phyloP scores from a whole-genome alignment of 2,113 vertebrate genomes.

The Apeltes quadracus region DNA sequence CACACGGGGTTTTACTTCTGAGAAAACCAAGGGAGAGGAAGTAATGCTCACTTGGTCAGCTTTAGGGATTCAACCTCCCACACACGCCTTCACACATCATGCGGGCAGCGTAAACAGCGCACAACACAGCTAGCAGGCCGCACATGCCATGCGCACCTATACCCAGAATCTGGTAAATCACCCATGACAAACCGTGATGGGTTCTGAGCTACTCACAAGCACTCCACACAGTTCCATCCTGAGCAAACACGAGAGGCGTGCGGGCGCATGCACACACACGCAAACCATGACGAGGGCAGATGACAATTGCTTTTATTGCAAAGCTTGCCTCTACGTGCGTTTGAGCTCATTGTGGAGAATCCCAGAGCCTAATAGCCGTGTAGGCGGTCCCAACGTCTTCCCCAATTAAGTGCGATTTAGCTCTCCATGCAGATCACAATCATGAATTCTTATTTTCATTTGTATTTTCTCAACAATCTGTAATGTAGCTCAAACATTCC shows the following conservation, averaged over 20 bases:
- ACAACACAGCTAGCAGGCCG: slow-evolving; percentile 9
- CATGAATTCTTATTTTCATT: slow-evolving; percentile 4
- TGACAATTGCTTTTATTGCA: slow-evolving; percentile 35
- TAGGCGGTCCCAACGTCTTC: neutral
- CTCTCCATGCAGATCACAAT: neutral
- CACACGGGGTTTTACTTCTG: slow-evolving; percentile 33
- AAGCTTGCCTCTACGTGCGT: slow-evolving; percentile 24
- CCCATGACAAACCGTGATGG: slow-evolving; percentile 35
- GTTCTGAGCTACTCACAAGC: slow-evolving; percentile 43
- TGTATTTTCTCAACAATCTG: neutral
- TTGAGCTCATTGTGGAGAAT: neutral
- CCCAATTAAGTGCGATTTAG: neutral
- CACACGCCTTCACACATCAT: neutral
- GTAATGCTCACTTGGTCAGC: neutral
- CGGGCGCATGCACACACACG: neutral
- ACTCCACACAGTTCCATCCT: slow-evolving; percentile 23
- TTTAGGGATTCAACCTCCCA: slow-evolving; percentile 16
- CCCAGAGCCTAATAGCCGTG: neutral
- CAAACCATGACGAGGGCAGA: slow-evolving; percentile 23
- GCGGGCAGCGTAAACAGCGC: neutral
- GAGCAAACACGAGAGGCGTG: slow-evolving; percentile 12
- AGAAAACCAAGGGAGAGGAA: slow-evolving; percentile 32
- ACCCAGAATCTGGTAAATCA: slow-evolving; percentile 49
- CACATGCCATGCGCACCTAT: slow-evolving; percentile 42
- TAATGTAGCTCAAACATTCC: neutral